Evolutionary conservation across 2,797 vertebrate genomes (phyloP).

Genomic region (Scyliorhinus canicula): DNA sequence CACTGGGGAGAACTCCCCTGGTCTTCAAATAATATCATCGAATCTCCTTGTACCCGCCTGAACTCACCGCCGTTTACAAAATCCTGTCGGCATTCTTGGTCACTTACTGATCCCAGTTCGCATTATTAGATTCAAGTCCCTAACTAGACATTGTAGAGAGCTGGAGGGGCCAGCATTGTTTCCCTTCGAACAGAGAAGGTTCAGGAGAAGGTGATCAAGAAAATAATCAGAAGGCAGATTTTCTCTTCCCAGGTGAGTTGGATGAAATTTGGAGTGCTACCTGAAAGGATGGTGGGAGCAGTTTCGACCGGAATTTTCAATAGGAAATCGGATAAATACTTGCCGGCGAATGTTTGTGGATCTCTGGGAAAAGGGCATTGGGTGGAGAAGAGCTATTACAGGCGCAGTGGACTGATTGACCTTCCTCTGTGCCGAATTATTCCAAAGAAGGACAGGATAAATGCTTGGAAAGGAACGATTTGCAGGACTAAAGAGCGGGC

Average conservation of each 20-base stretch:
- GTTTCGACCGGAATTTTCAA: not conserved
- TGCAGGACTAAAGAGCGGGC: not conserved
- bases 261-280: not conserved
- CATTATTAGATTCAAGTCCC: not conserved
- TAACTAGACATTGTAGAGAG: not conserved
- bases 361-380: not conserved
- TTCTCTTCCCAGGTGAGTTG: not conserved
- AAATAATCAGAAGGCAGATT: not conserved
- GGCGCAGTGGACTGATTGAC: not conserved
- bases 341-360: not conserved
- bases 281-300: not conserved
- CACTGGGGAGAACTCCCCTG: not conserved
- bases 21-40: not conserved
- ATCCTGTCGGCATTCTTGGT: not conserved
- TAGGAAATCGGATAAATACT: not conserved
- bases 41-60: not conserved
- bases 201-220: not conserved
- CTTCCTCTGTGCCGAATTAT: not conserved
- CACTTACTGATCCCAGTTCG: not conserved
- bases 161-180: not conserved
- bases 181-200: not conserved
- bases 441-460: not conserved
- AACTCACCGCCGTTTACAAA: not conserved
- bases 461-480: not conserved
- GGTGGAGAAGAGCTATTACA: not conserved